A percentile compares a stretch with the other conserved stretches of the same genome.
Evolutionary conservation across 1,140 invertebrate genomes (phyloP).

Genomic region (Whitmania pigra): DNA sequence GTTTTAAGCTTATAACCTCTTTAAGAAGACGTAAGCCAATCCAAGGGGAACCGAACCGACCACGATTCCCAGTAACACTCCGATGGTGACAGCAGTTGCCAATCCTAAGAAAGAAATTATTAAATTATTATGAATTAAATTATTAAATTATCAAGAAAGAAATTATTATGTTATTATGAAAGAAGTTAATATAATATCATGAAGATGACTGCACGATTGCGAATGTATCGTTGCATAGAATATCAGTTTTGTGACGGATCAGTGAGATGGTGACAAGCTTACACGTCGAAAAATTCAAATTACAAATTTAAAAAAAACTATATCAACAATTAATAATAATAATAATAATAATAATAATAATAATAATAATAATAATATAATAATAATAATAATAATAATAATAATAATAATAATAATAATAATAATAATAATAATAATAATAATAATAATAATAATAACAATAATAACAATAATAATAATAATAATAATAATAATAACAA

Average conservation of each 20-base stretch:
- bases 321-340: constrained; percentile 7
- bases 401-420: constrained; percentile 12
- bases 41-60: constrained; percentile 21
- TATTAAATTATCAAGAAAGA: too few species aligned
- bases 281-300: not conserved
- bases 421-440: constrained; percentile 16
- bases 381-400: not conserved
- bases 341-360: too few species aligned
- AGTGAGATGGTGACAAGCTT: too few species aligned
- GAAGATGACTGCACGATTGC: not conserved
- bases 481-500: not conserved
- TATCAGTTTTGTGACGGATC: too few species aligned
- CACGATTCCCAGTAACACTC: constrained; percentile 22
- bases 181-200: not conserved
- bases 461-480: constrained; percentile 10
- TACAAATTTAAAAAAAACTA: not conserved
- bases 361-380: too few species aligned
- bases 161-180: too few species aligned
- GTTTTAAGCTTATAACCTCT: constrained; percentile 15
- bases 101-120: constrained; percentile 15
- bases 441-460: not conserved
- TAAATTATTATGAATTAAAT: too few species aligned
- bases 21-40: constrained; percentile 3
- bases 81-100: constrained; percentile 19
- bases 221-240: not conserved